Evolutionary conservation across 2,113 vertebrate species (phyloP), one percentile per base, ranked within the genome.

Genomic region (Andinoacara biseriatus): DNA sequence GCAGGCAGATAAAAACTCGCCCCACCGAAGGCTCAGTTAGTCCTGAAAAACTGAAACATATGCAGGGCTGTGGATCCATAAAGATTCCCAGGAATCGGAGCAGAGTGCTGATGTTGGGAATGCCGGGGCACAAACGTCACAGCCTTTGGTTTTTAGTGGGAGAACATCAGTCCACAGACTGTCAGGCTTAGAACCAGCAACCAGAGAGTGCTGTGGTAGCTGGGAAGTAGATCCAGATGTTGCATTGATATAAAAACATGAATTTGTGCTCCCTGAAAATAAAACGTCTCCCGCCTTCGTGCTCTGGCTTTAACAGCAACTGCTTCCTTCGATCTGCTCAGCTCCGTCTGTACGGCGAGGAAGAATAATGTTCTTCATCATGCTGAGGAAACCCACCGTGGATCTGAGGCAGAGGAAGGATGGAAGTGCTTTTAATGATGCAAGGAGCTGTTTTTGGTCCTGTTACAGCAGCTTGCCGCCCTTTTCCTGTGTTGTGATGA

Each of bases 261-360:
- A 4, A 49, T 69, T 52, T 29, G 0, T 69, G 65, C 17, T 69
- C 49, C 43, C 18, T 49, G 63, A 26, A 67, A 67, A 67, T 67
- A 46, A 18, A 26, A 46, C 10, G 9, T 49, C 26, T 49, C 2
- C 24, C 49, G 63, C 63, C 18, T 46, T 29, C 26, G 46, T 3
- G 2, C 40, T 8, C 40, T 69, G 2, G 40, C 29, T 69, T 29
- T 49, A 67, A 67, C 63, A 20, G 40, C 7, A 24, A 20, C 18
- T 72, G 43, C 65, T 72, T 20, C 24, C 46, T 72, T 52, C 26
- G 2, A 54, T 54, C 26, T 31, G 46, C 46, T 72, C 18, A 10
- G 3, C 67, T n/a, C 9, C 26, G 65, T 69, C 74, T 56, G 29
- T 79, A 59, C 83, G 80, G n/a, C n/a, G n/a, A n/a, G n/a, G n/a